Evolutionary conservation across 2,113 vertebrate genomes (phyloP), one percentile per base, ranked within the genome.

Genomic region (Sorex fumeus): DNA sequence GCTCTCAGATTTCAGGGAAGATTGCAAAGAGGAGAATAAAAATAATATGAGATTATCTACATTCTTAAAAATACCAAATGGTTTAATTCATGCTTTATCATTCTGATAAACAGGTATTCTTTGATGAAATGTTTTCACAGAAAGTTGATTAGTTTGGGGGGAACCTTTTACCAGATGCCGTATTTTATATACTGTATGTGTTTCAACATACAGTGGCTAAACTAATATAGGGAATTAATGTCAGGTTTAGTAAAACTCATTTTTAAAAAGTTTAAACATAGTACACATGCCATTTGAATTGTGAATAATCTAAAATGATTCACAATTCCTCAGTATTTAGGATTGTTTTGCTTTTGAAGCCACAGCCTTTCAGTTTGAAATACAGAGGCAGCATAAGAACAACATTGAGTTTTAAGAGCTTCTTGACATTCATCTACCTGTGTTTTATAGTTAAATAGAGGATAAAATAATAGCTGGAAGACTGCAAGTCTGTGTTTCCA

Each of bases 11-110:
- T 93, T 89, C 57, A 50, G 53, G 34, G 18, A 84, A 81, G 43
- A 88, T 84, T 91, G 67, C 36, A 16, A 45, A 86, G 32, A 87
- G 23, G 91, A 82, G 36, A 92, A 89, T 13, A 87, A 95, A 92
- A 69, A 91, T 36, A 69, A 91, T 36, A 84, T 23, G 47, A 77
- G 28, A 19, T 45, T 84, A 72, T 79, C 67, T 70, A 70, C 0
- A 25, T 36, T 84, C 25, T 87, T 82, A 81, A 91, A 60, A 87
- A 62, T 6, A 3, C 19, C 80, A 67, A 84, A 62, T 69, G 78
- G n/a, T 85, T 85, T 93, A 88, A 78, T 92, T 92, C 30, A 5
- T 43, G 40, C 74, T 93, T 72, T 60, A 70, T 40, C 36, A 30
- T 78, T 90, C 69, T 69, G 53, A 74, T 64, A 77, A 94, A 91